Percentiles rank a stretch among this genome's conserved stretches.
Conservation (phyloP, 2,113 vertebrate species). For the Malurus cyaneus region DNA sequence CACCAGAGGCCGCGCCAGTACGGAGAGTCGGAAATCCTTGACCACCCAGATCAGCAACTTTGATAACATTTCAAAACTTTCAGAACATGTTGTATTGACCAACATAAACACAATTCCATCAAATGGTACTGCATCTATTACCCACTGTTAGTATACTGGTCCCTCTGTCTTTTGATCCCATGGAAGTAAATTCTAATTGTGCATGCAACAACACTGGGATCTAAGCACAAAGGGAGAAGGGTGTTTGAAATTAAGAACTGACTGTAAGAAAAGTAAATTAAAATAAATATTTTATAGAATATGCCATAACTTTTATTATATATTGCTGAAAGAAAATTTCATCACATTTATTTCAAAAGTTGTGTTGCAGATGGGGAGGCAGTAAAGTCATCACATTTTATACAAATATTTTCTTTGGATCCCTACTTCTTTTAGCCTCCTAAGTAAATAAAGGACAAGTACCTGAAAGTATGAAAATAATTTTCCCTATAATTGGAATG, state of each 20-base stretch:
- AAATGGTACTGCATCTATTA: constrained; percentile 56
- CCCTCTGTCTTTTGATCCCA: not conserved
- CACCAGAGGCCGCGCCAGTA: constrained; percentile 76
- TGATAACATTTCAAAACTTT: constrained; percentile 86
- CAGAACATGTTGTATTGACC: constrained; percentile 85
- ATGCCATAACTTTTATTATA: not conserved
- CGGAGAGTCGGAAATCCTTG: constrained; percentile 91
- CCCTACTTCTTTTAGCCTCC: not conserved
- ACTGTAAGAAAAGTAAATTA: not conserved
- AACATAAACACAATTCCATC: constrained; percentile 70
- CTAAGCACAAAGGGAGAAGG: not conserved
- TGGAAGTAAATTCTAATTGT: constrained; percentile 34
- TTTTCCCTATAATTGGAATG: not conserved
- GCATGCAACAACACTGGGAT: not conserved
- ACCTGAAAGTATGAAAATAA: not conserved
- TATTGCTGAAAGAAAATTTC: not conserved
- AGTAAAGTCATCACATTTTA: not conserved
- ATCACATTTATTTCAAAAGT: constrained; percentile 6
- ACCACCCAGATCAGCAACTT: constrained; percentile 90
- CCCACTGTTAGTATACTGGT: constrained; percentile 43
- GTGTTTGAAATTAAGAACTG: not conserved
- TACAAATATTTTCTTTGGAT: not conserved
- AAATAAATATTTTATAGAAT: not conserved
- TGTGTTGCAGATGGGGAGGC: not conserved
- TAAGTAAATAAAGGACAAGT: not conserved